phyloP scores from a whole-genome alignment of 1,140 invertebrate species.

The Aculops lycopersici region DNA sequence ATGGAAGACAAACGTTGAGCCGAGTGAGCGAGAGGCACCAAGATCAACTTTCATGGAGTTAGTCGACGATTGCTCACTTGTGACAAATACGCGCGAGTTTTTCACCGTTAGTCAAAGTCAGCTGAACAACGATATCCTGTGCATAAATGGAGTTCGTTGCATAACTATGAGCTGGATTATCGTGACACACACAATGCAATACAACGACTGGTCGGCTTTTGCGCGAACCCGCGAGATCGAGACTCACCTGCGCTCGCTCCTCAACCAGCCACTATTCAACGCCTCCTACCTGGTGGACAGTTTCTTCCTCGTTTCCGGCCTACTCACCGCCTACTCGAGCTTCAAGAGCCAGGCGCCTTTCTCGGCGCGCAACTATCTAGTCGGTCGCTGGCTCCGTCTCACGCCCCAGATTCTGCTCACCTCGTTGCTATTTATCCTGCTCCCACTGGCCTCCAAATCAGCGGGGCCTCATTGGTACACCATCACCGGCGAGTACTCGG shows the following conservation, averaged over 20 bases:
- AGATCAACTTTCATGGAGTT: neutral
- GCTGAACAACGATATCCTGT: neutral
- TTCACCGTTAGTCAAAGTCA: neutral
- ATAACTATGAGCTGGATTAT: conserved; percentile 59
- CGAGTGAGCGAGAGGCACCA: neutral
- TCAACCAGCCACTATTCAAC: neutral
- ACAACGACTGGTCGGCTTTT: conserved; percentile 14
- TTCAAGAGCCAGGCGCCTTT: conserved; percentile 1
- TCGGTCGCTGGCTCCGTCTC: conserved; percentile 1
- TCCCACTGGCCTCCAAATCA: neutral
- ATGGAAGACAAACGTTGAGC: neutral
- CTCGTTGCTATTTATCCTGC: neutral
- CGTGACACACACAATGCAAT: conserved; percentile 52
- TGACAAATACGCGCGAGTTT: neutral
- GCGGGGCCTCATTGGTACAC: neutral
- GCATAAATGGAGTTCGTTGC: conserved; percentile 43
- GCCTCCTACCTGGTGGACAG: conserved; percentile 45
- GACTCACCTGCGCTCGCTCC: neutral
- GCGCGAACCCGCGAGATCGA: neutral
- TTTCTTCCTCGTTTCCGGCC: conserved; percentile 40
- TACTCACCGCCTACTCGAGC: neutral
- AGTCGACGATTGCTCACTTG: neutral
- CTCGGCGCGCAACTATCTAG: neutral
- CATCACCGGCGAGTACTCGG: neutral
- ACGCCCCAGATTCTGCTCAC: conserved; percentile 3